phyloP scores from a whole-genome alignment of 2,888 invertebrate genomes.

The Parasteatoda lunata region DNA sequence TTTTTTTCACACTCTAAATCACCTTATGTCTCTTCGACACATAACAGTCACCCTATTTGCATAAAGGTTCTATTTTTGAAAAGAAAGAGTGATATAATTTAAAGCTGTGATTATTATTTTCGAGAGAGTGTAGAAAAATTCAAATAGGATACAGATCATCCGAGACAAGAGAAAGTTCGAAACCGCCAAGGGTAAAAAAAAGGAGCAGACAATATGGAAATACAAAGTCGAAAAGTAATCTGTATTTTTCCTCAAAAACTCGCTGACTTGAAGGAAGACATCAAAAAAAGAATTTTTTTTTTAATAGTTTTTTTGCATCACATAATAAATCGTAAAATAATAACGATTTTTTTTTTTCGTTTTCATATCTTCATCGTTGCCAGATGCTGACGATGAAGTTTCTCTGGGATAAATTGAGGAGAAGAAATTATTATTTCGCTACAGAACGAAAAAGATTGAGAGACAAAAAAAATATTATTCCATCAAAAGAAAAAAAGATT shows the following conservation, averaged over 20 bases:
- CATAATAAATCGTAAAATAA: constrained; percentile 36
- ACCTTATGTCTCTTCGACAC: not conserved
- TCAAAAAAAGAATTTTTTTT: not conserved
- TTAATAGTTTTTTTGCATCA: constrained; percentile 7
- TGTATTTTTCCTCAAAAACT: constrained; percentile 10
- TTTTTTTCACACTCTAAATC: too few relatives aligned
- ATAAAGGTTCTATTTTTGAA: not conserved
- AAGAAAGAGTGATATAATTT: not conserved
- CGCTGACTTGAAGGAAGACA: constrained; percentile 22
- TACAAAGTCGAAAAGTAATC: not conserved
- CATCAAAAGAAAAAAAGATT: not conserved
- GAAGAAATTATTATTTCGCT: constrained; percentile 17
- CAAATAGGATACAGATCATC: not conserved
- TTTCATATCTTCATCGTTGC: constrained; percentile 12
- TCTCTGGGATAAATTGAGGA: not conserved
- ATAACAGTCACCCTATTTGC: not conserved
- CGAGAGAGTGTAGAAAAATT: not conserved
- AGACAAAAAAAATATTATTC: not conserved
- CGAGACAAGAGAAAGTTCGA: not conserved
- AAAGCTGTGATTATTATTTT: constrained; percentile 2
- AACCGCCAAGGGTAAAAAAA: not conserved
- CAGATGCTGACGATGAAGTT: constrained; percentile 26
- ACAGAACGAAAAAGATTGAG: constrained; percentile 1
- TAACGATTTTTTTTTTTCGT: constrained; percentile 15
- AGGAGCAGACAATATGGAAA: not conserved